These are phyloP conservation scores for Osedax frankpressi DNA, from an alignment of 2,888 invertebrate genomes.

Conservation along the genomic window DNA sequence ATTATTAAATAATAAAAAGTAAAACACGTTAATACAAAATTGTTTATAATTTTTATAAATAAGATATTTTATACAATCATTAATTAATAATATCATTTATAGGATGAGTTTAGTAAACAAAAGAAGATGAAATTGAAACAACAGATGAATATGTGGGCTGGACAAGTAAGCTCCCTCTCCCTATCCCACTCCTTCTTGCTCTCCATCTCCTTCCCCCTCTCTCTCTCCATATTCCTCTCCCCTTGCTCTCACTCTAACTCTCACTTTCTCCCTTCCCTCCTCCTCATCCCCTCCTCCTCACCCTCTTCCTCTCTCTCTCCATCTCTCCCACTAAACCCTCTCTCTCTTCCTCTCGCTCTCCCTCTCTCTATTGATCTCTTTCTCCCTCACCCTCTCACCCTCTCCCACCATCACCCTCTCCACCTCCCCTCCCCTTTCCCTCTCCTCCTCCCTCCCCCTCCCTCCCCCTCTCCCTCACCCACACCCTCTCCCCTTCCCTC, in stretches of 20 bases:
- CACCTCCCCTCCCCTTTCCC: background rate
- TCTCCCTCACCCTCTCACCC: background rate
- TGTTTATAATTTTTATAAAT: no score
- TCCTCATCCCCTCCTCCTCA: background rate
- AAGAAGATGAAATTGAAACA: conserved; percentile 19
- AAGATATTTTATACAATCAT: no score
- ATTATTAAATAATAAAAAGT: no score
- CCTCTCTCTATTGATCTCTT: background rate
- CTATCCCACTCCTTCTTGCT: conserved; percentile 5
- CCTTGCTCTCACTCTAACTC: background rate
- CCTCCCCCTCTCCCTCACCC: background rate
- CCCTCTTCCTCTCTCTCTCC: background rate
- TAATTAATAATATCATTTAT: no score
- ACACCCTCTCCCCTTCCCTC: background rate
- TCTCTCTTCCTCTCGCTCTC: background rate
- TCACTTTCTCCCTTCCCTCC: background rate
- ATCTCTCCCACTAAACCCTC: background rate
- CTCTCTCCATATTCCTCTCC: conserved; percentile 2
- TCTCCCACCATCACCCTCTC: background rate
- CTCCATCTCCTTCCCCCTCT: no score
- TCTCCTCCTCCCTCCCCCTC: conserved; percentile 1
- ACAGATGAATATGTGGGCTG: conserved; percentile 18
- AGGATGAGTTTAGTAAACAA: conserved; percentile 31
- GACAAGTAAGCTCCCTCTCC: conserved; percentile 17
- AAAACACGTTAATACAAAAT: no score